Evolutionary conservation across 2,888 invertebrate genomes (phyloP), one percentile per base, ranked within the genome.

Genomic region (Crioceris asparagi): DNA sequence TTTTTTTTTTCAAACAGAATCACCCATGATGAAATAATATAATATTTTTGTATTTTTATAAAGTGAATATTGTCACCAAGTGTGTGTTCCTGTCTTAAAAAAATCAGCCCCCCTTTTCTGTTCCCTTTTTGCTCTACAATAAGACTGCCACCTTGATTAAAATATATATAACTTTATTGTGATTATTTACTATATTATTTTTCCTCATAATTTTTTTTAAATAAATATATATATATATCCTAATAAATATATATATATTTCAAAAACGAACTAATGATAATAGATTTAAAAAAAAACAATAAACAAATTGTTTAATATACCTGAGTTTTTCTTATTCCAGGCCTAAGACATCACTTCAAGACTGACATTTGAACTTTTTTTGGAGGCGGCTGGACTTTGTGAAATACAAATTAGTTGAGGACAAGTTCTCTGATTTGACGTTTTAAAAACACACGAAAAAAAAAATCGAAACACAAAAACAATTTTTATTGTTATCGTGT

Each of bases 361-460:
- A 65, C 64, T 65, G 64, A 65, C 64, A 65, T 60, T 62, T 62
- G 61, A 64, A 64, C 46, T 64, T 64, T 62, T 64, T 63, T 60
- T 65, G 64, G 64, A 64, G 62, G 55, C 62, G 61, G 52, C 55
- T 64, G 62, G 64, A 64, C 52, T 62, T 57, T 57, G 64, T 64
- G 48, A 64, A 60, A 47, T 64, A 64, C 62, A 64, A 59, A 59
- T 62, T 65, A 62, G 64, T 65, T 45, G 64, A 65, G 53, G 64
- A 65, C 53, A 64, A 65, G 55, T 65, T 65, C 58, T 65, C 58
- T 49, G 64, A 64, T 52, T 61, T 65, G 43, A 65, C 64, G 38
- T 65, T 65, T 56, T 65, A 61, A 49, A n/a, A n/a, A n/a, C n/a
- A n/a, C n/a, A 45, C 44, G 39, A 39, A 39, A 43, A 43, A 46